phyloP scores from a whole-genome alignment of 2,113 vertebrate genomes.

The Eclectus roratus region DNA sequence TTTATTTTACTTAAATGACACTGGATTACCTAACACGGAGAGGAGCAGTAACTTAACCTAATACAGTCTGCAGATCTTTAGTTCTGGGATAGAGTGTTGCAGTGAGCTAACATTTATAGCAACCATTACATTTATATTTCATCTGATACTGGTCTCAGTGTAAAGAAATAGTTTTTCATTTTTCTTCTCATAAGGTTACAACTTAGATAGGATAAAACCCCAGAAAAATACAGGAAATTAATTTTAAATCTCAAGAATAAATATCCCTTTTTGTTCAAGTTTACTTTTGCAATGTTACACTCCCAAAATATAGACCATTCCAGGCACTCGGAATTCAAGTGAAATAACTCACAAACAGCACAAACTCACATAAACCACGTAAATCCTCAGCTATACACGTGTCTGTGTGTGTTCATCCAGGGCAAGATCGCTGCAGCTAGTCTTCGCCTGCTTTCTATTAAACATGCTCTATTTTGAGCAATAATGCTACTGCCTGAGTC shows the following conservation, averaged over 20 bases:
- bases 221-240: constrained; percentile 81
- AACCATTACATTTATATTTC: constrained; percentile 71
- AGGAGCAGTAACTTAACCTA: constrained; percentile 72
- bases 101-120: constrained; percentile 65
- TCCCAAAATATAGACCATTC: constrained; percentile 70
- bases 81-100: constrained; percentile 50
- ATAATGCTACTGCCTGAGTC: background rate
- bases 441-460: background rate
- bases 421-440: background rate
- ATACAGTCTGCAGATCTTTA: constrained; percentile 67
- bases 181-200: constrained; percentile 72
- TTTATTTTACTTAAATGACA: constrained; percentile 88
- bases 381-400: constrained; percentile 23
- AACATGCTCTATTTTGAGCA: background rate
- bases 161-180: constrained; percentile 71
- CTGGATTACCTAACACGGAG: constrained; percentile 82
- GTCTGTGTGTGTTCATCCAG: background rate
- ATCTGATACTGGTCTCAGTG: constrained; percentile 63
- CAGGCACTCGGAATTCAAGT: constrained; percentile 59
- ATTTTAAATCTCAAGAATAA: constrained; percentile 81
- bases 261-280: constrained; percentile 69
- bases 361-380: constrained; percentile 12
- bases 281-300: constrained; percentile 68
- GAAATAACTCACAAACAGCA: constrained; percentile 64
- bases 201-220: constrained; percentile 66